Conservation (phyloP, 2,888 invertebrate genomes). For the Apodemia mormo region DNA sequence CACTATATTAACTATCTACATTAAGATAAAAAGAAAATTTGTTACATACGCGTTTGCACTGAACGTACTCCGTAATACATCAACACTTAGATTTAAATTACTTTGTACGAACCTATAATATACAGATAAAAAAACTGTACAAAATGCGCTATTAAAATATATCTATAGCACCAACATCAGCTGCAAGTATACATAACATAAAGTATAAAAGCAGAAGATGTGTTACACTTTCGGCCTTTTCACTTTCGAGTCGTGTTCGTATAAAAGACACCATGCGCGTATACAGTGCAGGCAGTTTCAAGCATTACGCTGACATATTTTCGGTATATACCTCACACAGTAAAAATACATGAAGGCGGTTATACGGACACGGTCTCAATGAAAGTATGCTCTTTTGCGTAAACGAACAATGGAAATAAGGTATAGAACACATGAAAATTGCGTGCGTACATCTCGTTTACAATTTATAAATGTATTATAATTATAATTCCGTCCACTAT, state of each 20-base stretch:
- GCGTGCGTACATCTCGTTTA: not conserved
- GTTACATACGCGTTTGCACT: slow-evolving; percentile 18
- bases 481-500: not conserved
- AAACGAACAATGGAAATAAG: slow-evolving; percentile 11
- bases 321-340: not conserved
- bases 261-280: not conserved
- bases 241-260: not conserved
- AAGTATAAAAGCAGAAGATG: slow-evolving; percentile 49
- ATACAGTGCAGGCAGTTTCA: not conserved
- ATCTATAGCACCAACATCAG: slow-evolving; percentile 77
- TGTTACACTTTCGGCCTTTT: slow-evolving; percentile 19
- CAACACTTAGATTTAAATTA: slow-evolving; percentile 6
- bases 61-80: slow-evolving; percentile 2
- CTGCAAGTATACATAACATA: slow-evolving; percentile 60
- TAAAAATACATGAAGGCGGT: not conserved
- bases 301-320: too few species aligned
- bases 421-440: slow-evolving; percentile 9
- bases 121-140: slow-evolving; percentile 12
- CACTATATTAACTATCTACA: slow-evolving; percentile 57
- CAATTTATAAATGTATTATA: not conserved
- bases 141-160: slow-evolving; percentile 50
- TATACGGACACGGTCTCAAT: too few species aligned
- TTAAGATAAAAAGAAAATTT: slow-evolving; percentile 13
- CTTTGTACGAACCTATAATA: slow-evolving; percentile 46
- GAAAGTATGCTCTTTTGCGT: not conserved